phyloP scores from a whole-genome alignment of 2,113 vertebrate genomes.

The Carassius auratus region DNA sequence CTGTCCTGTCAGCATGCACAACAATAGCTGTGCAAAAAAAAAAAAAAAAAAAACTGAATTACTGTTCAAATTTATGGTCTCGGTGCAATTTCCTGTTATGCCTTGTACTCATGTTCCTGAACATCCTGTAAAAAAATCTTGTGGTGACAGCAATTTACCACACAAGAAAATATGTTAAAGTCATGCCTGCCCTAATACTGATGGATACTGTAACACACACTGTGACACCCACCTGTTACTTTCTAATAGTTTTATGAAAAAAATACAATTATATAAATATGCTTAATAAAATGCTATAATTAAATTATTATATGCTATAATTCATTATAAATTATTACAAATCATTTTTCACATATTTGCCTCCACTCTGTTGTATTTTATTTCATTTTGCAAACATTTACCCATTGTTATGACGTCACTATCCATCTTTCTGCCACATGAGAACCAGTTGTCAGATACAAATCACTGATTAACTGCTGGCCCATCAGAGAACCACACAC shows the following conservation, averaged over 20 bases:
- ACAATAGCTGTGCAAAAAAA: background rate
- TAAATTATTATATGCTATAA: no score
- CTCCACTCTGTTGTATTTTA: background rate
- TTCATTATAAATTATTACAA: no score
- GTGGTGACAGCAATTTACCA: slow-evolving; percentile 9
- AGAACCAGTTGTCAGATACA: background rate
- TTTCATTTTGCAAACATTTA: background rate
- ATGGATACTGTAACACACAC: background rate
- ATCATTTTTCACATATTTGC: background rate
- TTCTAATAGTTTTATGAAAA: background rate
- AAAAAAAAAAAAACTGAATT: background rate
- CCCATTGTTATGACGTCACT: background rate
- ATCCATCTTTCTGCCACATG: background rate
- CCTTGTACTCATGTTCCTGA: background rate
- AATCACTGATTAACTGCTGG: background rate
- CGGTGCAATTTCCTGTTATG: slow-evolving; percentile 4
- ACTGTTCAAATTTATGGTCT: background rate
- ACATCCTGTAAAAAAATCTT: slow-evolving; percentile 13
- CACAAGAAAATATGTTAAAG: background rate
- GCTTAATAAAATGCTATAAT: no score
- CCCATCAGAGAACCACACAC: no score
- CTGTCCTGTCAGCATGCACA: slow-evolving; percentile 24
- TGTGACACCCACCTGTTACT: background rate
- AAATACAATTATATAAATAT: background rate
- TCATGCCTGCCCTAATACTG: background rate